Percentiles rank a stretch among this genome's conserved stretches.
Evolutionary conservation across 2,888 invertebrate genomes (phyloP).

Genomic region (Thera obeliscata): DNA sequence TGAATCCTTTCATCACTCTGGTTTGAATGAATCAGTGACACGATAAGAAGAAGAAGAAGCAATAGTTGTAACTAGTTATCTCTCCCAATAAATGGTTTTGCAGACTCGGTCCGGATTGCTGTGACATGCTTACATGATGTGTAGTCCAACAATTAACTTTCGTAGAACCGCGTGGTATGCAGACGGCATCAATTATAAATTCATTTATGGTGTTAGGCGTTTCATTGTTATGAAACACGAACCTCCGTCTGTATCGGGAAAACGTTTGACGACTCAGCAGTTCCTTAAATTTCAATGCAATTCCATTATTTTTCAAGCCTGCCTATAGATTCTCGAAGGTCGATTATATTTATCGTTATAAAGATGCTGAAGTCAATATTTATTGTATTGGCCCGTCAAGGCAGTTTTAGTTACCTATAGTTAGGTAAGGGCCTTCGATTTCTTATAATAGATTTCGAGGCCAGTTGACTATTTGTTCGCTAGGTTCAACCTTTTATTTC

Average conservation of each 20-base stretch:
- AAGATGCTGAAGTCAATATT: conserved; percentile 2
- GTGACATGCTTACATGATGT: conserved; percentile 4
- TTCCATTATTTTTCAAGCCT: neutral
- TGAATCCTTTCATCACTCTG: too few species aligned
- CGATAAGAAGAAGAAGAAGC: too few species aligned
- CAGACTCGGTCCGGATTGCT: neutral
- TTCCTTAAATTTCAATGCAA: conserved; percentile 8
- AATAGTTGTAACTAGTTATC: neutral
- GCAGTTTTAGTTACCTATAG: neutral
- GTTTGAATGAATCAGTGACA: too few species aligned
- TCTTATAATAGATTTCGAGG: neutral
- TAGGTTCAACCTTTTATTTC: neutral
- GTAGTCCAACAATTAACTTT: conserved; percentile 29
- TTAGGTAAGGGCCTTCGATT: neutral
- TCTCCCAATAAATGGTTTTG: neutral
- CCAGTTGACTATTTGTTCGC: neutral
- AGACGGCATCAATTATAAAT: conserved; percentile 47
- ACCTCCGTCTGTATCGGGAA: conserved; percentile 35
- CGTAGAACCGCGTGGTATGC: conserved; percentile 44
- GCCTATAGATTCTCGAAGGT: neutral
- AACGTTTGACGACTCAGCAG: conserved; percentile 28
- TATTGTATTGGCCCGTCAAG: conserved; percentile 1
- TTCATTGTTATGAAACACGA: conserved; percentile 49
- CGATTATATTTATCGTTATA: neutral
- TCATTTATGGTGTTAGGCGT: conserved; percentile 45